These are phyloP conservation scores for Rotaria magnacalcarata DNA, from an alignment of 2,888 invertebrate species.

Conservation along the genomic window DNA sequence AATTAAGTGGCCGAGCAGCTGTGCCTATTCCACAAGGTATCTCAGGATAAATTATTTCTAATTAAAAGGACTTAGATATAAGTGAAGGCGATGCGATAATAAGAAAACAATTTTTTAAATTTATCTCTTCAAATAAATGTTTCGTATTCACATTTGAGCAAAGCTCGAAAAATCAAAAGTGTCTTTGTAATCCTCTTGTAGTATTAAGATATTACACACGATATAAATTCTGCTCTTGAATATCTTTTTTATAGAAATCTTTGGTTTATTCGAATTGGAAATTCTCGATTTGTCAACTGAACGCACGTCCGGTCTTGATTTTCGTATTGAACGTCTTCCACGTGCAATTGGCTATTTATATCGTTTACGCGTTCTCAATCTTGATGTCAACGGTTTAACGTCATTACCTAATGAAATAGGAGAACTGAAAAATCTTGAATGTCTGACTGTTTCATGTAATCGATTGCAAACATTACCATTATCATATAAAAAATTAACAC, in stretches of 20 bases:
- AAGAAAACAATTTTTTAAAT: too few relatives aligned
- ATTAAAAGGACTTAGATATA: not conserved
- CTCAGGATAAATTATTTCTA: too few relatives aligned
- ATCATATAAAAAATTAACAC: slow-evolving; percentile 33
- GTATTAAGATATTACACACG: too few relatives aligned
- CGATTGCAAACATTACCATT: slow-evolving; percentile 38
- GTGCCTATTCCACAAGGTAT: not conserved
- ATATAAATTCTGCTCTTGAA: too few relatives aligned
- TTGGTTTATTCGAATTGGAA: slow-evolving; percentile 39
- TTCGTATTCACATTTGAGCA: too few relatives aligned
- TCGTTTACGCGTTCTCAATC: slow-evolving; percentile 39
- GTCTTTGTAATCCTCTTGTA: too few relatives aligned
- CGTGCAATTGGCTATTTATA: slow-evolving; percentile 37
- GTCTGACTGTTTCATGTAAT: slow-evolving; percentile 42
- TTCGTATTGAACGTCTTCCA: slow-evolving; percentile 38
- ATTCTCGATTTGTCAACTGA: slow-evolving; percentile 42
- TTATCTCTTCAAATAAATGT: too few relatives aligned
- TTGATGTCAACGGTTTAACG: slow-evolving; percentile 40
- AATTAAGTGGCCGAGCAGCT: not conserved
- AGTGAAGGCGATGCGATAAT: too few relatives aligned
- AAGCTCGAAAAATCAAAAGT: too few relatives aligned
- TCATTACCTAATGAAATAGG: slow-evolving; percentile 37
- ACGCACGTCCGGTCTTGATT: slow-evolving; percentile 35
- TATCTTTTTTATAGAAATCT: not conserved
- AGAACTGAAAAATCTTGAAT: slow-evolving; percentile 40